A percentile compares a stretch with the other conserved stretches of the same genome.
Evolutionary conservation across 2,113 vertebrate genomes (phyloP).

Genomic region (Hypanus sabinus): DNA sequence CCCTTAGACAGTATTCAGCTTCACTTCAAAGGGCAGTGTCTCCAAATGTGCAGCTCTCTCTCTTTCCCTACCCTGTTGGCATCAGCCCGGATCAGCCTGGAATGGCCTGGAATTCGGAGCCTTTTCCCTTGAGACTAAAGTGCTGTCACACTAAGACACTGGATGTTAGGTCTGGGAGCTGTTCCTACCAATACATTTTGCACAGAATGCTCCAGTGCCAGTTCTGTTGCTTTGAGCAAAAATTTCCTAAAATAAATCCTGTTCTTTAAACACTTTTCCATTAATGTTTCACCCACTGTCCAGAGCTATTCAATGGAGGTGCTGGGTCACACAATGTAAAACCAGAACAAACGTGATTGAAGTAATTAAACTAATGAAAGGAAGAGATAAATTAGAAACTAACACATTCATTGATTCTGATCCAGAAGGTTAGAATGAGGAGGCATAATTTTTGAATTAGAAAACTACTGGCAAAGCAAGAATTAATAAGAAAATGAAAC

Average conservation of each 20-base stretch:
- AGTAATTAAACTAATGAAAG: slow-evolving; percentile 30
- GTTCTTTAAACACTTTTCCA: background rate
- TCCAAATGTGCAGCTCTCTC: background rate
- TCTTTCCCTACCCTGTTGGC: background rate
- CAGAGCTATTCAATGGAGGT: background rate
- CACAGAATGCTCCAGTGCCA: background rate
- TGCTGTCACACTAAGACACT: background rate
- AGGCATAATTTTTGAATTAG: background rate
- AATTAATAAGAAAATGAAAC: slow-evolving; percentile 11
- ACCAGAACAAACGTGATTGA: background rate
- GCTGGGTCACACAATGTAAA: slow-evolving; percentile 6
- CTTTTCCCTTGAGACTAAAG: background rate
- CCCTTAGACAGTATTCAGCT: no score
- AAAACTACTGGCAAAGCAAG: slow-evolving; percentile 31
- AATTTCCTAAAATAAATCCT: background rate
- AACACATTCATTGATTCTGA: background rate
- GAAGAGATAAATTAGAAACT: slow-evolving; percentile 25
- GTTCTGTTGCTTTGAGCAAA: background rate
- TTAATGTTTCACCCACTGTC: background rate
- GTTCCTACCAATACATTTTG: background rate
- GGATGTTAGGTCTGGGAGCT: background rate
- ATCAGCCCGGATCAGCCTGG: background rate
- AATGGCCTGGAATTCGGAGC: background rate
- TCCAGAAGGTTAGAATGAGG: slow-evolving; percentile 19
- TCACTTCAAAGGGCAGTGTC: background rate